Evolutionary conservation across 2,113 vertebrate genomes (phyloP), one percentile per base, ranked within the genome.

Genomic region (Equus quagga): DNA sequence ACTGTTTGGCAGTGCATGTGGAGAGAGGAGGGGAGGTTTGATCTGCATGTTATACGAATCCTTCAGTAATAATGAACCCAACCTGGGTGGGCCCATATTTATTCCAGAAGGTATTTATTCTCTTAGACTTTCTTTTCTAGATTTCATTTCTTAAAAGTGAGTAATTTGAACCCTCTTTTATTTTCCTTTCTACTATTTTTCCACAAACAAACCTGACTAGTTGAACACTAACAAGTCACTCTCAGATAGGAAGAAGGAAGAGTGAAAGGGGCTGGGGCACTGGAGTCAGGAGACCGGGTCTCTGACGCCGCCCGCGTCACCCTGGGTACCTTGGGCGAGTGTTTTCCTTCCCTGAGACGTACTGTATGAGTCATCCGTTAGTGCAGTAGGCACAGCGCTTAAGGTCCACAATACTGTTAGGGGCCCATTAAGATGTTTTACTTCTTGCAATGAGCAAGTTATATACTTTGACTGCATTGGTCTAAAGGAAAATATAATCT

Each of bases 161-260:
- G 51, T 51, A 81, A 73, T 79, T 79, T 36, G 49, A 44, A 44
- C 1, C 5, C 6, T 41, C 33, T 75, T 78, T 82, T 85, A 15
- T 60, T 81, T 56, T 36, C 85, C 89, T 96, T 62, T 92, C 28
- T 79, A 8, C 14, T 83, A 1, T 92, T 72, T 92, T 82, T 33
- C 46, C 44, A 69, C 24, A 69, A 51, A 62, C 15, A 89, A n/a
- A 49, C 21, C 8, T 70, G 36, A 44, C 6, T 49, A 12, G 33
- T 8, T 33, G 44, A 56, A 69, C 8, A 78, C 26, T 67, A 21
- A 58, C 23, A 58, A 49, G 60, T 51, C 54, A 23, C n/a, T 44
- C 31, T 28, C 69, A 36, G 58, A 26, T 1, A 21, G 54, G 64
- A 58, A 5, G 80, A 56, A n/a, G 46, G 26, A 14, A n/a, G 41